Percentiles rank a stretch among this genome's conserved stretches.
Evolutionary conservation across 2,113 vertebrate species (phyloP).

Genomic region (Gila orcuttii): DNA sequence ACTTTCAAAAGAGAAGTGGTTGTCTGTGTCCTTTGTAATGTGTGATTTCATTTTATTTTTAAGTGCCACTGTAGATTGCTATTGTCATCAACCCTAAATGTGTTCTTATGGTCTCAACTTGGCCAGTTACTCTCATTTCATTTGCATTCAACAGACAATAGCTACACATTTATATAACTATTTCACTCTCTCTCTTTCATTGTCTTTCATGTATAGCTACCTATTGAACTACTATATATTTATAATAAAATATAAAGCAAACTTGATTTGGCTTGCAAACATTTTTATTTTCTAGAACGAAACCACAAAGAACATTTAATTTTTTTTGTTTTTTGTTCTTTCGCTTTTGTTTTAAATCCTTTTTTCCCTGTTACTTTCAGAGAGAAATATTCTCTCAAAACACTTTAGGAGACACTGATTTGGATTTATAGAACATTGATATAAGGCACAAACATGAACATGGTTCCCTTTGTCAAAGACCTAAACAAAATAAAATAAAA

Average conservation of each 20-base stretch:
- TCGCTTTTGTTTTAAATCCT: not conserved
- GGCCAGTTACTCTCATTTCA: not conserved
- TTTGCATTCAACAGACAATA: not conserved
- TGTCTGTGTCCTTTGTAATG: constrained; percentile 8
- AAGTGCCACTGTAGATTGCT: not conserved
- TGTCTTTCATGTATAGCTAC: not conserved
- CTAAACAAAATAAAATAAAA: not conserved
- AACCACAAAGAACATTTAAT: constrained; percentile 31
- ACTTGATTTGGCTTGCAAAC: constrained; percentile 4
- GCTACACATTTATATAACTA: not conserved
- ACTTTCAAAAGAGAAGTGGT: constrained; percentile 5
- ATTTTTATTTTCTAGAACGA: constrained; percentile 44
- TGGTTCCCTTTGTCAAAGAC: constrained; percentile 51
- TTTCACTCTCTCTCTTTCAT: not conserved
- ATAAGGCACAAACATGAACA: constrained; percentile 65
- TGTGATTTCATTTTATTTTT: not conserved
- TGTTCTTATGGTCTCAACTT: not conserved
- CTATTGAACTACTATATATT: not conserved
- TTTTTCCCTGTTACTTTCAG: constrained; percentile 3
- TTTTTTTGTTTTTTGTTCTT: not conserved
- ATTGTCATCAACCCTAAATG: not conserved
- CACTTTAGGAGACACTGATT: constrained; percentile 23
- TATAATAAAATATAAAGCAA: not conserved
- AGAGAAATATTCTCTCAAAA: constrained; percentile 8
- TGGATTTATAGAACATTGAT: constrained; percentile 52